Evolutionary conservation across 2,797 vertebrate species (phyloP).

Genomic region (Cygnus olor): DNA sequence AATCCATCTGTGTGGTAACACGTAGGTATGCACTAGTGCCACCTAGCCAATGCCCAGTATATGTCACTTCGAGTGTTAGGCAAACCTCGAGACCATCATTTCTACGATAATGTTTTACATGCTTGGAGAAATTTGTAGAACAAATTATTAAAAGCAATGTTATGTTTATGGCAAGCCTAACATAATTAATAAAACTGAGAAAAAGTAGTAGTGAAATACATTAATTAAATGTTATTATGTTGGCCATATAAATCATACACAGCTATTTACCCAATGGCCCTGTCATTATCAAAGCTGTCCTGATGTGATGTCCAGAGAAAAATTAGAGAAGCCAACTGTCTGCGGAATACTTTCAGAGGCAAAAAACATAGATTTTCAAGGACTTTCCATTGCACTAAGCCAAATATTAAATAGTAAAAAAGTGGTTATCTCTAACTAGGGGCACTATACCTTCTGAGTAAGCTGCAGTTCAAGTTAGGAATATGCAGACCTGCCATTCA

Average conservation of each 20-base stretch:
- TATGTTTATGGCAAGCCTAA: background rate
- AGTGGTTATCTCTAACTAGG: background rate
- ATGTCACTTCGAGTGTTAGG: background rate
- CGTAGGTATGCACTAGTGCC: slow-evolving; percentile 64
- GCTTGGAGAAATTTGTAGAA: background rate
- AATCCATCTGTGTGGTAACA: slow-evolving; percentile 12
- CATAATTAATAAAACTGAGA: background rate
- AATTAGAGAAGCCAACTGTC: background rate
- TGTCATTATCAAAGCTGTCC: background rate
- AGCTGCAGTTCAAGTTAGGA: background rate
- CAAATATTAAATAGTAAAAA: slow-evolving; percentile 27
- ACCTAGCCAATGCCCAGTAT: slow-evolving; percentile 54
- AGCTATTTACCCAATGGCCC: background rate
- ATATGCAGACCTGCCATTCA: slow-evolving; percentile 24
- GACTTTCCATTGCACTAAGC: slow-evolving; percentile 24
- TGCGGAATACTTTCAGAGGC: slow-evolving; percentile 28
- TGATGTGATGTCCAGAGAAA: slow-evolving; percentile 39
- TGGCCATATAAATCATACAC: background rate
- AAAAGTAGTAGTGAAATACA: background rate
- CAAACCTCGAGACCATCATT: background rate
- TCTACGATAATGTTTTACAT: background rate
- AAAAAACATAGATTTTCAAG: background rate
- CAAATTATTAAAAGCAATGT: background rate
- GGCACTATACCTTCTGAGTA: background rate
- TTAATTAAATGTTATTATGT: background rate